Conservation (phyloP, 2,888 invertebrate genomes). For the Drosophila quinaria region DNA sequence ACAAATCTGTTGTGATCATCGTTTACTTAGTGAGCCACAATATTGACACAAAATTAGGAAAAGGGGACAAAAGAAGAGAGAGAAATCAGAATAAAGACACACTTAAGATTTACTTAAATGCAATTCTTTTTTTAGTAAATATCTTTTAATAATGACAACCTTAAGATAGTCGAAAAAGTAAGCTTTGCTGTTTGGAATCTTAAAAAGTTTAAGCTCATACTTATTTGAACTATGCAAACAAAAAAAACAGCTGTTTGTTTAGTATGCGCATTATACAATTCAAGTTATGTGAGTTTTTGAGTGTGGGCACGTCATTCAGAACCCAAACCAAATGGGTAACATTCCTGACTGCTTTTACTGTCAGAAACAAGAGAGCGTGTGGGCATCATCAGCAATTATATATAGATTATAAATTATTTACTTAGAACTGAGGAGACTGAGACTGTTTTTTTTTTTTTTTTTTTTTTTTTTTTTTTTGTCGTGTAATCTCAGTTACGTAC, state of each 20-base stretch:
- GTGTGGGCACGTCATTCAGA: slow-evolving; percentile 55
- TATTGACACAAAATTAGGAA: background rate
- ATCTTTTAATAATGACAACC: background rate
- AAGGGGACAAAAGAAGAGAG: background rate
- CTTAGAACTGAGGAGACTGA: slow-evolving; percentile 22
- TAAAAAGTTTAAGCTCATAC: background rate
- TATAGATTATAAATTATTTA: slow-evolving; percentile 37
- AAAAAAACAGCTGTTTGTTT: slow-evolving; percentile 7
- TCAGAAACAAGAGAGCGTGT: slow-evolving; percentile 46
- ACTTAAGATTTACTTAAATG: background rate
- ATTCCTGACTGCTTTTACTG: slow-evolving; percentile 67
- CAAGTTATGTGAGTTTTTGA: slow-evolving; percentile 14
- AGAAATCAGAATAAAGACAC: background rate
- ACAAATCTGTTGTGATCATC: slow-evolving; percentile 50
- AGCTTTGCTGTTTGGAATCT: background rate
- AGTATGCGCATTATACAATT: slow-evolving; percentile 14
- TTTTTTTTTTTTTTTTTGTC: slow-evolving; percentile 2
- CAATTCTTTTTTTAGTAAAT: too few relatives aligned
- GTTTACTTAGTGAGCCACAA: slow-evolving; percentile 25
- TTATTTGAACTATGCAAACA: background rate
- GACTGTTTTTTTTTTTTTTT: slow-evolving; percentile 1
- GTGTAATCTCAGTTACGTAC: slow-evolving; percentile 42
- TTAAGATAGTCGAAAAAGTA: background rate
- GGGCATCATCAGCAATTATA: slow-evolving; percentile 63
- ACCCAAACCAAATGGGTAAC: slow-evolving; percentile 64